A percentile compares a stretch with the other conserved stretches of the same genome.
These are phyloP conservation scores for Chrysopilus asiliformis DNA, from an alignment of 2,888 invertebrate genomes.

Conservation along the genomic window DNA sequence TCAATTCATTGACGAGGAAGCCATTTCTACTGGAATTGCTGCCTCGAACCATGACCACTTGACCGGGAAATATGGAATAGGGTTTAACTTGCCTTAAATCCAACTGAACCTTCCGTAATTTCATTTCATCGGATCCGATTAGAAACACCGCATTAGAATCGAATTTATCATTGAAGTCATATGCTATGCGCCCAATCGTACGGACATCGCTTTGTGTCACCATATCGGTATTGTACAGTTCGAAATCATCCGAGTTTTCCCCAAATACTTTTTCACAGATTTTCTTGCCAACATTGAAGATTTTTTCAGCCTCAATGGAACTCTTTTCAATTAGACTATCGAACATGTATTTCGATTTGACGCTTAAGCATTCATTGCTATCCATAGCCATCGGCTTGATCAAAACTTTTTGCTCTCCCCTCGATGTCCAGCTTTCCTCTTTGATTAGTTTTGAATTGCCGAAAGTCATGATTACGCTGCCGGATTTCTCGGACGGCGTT, in stretches of 20 bases:
- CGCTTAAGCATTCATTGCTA: constrained; percentile 33
- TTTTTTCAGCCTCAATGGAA: constrained; percentile 27
- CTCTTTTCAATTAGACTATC: constrained; percentile 28
- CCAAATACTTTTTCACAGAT: constrained; percentile 29
- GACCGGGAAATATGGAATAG: constrained; percentile 32
- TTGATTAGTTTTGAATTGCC: constrained; percentile 42
- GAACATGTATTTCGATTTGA: constrained; percentile 36
- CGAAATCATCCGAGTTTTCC: constrained; percentile 23
- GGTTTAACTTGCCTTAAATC: constrained; percentile 39
- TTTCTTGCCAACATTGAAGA: constrained; percentile 27
- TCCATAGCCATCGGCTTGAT: constrained; percentile 39
- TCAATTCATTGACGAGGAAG: constrained; percentile 53
- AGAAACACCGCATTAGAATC: constrained; percentile 56
- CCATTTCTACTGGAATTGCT: constrained; percentile 54
- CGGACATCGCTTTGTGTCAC: constrained; percentile 26
- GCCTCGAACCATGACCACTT: constrained; percentile 54
- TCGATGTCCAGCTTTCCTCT: constrained; percentile 25
- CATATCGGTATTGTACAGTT: constrained; percentile 28
- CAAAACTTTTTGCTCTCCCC: constrained; percentile 22
- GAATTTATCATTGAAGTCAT: constrained; percentile 58
- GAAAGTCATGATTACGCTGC: constrained; percentile 47
- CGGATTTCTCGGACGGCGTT: constrained; percentile 32
- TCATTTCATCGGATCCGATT: constrained; percentile 48
- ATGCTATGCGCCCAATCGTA: constrained; percentile 57
- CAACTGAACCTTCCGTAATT: constrained; percentile 38